Percentiles rank a stretch among this genome's conserved stretches.
Evolutionary conservation across 2,113 vertebrate genomes (phyloP).

Genomic region (Rhinopithecus roxellana): DNA sequence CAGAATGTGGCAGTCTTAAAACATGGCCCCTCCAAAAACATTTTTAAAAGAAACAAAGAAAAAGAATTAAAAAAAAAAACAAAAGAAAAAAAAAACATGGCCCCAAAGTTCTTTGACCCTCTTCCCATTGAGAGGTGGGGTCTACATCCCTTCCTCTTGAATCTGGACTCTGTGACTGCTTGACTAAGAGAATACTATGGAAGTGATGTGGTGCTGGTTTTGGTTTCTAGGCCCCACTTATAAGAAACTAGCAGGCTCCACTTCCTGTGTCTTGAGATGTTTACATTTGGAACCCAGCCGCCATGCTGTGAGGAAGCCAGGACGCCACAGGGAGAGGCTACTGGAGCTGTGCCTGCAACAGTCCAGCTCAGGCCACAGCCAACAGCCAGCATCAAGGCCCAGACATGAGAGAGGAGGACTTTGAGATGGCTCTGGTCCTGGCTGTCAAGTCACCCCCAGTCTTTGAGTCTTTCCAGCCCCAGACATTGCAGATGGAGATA

Average conservation of each 20-base stretch:
- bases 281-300: background rate
- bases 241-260: background rate
- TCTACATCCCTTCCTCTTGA: background rate
- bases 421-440: background rate
- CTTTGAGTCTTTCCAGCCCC: background rate
- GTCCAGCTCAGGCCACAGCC: background rate
- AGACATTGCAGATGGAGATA: background rate
- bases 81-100: background rate
- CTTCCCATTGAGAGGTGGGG: background rate
- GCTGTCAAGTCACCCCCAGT: background rate
- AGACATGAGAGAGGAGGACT: background rate
- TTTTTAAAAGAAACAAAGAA: too few relatives aligned
- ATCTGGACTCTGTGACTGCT: background rate
- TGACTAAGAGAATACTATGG: background rate
- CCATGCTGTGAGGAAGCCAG: background rate
- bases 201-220: background rate
- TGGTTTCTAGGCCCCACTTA: background rate
- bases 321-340: background rate
- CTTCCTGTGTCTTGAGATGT: background rate
- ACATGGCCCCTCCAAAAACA: background rate
- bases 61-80: too few relatives aligned
- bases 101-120: background rate
- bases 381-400: background rate
- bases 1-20: background rate
- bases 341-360: background rate